These are phyloP conservation scores for Piliocolobus tephrosceles DNA, from an alignment of 2,113 vertebrate species.

Conservation along the genomic window DNA sequence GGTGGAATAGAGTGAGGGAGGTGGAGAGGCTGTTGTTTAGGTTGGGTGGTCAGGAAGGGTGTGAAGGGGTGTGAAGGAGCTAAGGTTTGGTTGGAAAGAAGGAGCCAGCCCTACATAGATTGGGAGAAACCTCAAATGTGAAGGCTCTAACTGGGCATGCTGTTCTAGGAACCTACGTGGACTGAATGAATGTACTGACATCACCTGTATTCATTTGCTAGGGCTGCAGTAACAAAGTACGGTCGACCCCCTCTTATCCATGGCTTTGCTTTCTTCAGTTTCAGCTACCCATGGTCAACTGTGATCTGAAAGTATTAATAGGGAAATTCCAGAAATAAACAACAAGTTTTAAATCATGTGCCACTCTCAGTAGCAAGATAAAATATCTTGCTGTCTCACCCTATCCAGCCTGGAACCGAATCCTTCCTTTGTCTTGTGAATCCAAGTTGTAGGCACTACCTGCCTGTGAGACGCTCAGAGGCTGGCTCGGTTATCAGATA, in stretches of 20 bases:
- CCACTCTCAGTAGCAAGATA: no score
- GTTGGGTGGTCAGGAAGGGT: not conserved
- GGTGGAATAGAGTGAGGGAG: not conserved
- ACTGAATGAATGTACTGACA: fast-evolving
- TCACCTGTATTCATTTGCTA: not conserved
- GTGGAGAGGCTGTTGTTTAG: not conserved
- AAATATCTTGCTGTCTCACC: no score
- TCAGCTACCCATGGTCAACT: not conserved
- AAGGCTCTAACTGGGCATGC: not conserved
- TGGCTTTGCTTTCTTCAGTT: not conserved
- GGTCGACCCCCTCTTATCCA: not conserved
- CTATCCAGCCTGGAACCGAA: no score
- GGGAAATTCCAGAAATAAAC: not conserved
- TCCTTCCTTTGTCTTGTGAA: no score
- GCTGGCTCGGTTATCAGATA: no score
- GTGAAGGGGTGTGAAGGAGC: not conserved
- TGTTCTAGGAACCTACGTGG: not conserved
- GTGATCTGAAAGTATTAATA: not conserved
- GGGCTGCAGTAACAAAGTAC: not conserved
- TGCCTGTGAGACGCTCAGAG: no score
- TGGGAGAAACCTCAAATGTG: not conserved
- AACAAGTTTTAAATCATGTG: not conserved
- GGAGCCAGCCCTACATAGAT: not conserved
- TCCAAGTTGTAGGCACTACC: no score
- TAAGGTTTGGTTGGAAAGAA: not conserved